phyloP scores from a whole-genome alignment of 2,113 vertebrate species.

The Prionailurus viverrinus region DNA sequence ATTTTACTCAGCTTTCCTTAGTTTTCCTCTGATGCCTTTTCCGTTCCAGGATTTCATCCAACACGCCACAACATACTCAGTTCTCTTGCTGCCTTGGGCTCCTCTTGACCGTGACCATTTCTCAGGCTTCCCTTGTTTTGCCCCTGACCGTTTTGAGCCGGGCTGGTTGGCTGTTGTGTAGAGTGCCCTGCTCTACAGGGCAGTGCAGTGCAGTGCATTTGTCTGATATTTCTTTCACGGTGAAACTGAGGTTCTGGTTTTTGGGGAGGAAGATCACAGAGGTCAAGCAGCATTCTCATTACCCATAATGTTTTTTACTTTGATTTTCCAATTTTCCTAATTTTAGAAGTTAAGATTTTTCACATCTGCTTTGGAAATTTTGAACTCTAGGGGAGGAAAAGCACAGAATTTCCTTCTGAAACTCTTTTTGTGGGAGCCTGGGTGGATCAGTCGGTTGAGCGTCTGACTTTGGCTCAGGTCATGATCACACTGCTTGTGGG shows the following conservation, averaged over 20 bases:
- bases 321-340: constrained; percentile 1
- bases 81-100: not conserved
- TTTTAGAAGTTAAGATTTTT: not conserved
- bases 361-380: not conserved
- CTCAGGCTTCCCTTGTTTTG: not conserved
- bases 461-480: too few species aligned
- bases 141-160: not conserved
- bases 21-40: not conserved
- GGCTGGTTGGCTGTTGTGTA: not conserved
- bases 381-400: not conserved
- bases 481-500: too few species aligned
- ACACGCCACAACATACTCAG: rapidly evolving
- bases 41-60: not conserved
- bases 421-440: not conserved
- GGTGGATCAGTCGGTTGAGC: too few species aligned
- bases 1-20: not conserved
- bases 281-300: not conserved
- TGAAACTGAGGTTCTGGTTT: not conserved
- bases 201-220: too few species aligned
- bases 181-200: too few species aligned
- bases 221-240: not conserved
- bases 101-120: not conserved
- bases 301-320: not conserved
- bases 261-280: not conserved
- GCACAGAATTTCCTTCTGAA: not conserved